These are phyloP conservation scores for Eupeodes latifasciatus DNA, from an alignment of 2,888 invertebrate species.

Conservation along the genomic window DNA sequence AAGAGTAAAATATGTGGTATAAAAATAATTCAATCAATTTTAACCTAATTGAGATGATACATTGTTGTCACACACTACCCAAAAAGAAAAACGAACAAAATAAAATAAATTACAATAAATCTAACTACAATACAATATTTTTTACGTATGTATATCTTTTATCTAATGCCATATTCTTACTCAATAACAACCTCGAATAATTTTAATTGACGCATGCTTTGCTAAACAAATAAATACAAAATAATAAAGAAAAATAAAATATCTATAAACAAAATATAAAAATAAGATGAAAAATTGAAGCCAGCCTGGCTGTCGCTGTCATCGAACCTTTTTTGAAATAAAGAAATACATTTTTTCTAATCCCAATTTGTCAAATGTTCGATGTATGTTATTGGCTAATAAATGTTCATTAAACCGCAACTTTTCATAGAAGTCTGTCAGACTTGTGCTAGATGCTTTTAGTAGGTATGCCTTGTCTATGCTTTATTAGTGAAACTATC, in stretches of 20 bases:
- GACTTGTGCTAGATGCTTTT: slow-evolving; percentile 50
- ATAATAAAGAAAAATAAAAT: neutral
- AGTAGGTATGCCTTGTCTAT: neutral
- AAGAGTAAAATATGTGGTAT: too few species aligned
- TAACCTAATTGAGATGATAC: slow-evolving; percentile 36
- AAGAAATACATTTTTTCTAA: neutral
- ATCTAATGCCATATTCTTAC: slow-evolving; percentile 34
- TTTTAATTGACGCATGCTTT: slow-evolving; percentile 36
- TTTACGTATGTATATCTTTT: neutral
- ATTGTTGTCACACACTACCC: slow-evolving; percentile 16
- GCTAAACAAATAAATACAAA: slow-evolving; percentile 20
- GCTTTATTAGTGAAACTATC: slow-evolving; percentile 6
- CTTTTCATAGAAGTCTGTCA: slow-evolving; percentile 12
- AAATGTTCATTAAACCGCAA: slow-evolving; percentile 65
- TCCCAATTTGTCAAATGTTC: slow-evolving; percentile 66
- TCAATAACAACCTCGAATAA: slow-evolving; percentile 36
- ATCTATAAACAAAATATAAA: neutral
- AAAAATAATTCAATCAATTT: slow-evolving; percentile 26
- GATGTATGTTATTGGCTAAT: slow-evolving; percentile 62
- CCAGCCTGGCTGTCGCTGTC: slow-evolving; percentile 26
- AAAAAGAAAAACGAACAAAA: neutral
- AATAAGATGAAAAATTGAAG: slow-evolving; percentile 10
- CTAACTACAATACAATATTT: slow-evolving; percentile 9
- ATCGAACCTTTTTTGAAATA: slow-evolving; percentile 48
- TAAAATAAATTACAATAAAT: neutral